A percentile compares a stretch with the other conserved stretches of the same genome.
Conservation (phyloP, 2,113 vertebrate species). For the Enhydra lutris region DNA sequence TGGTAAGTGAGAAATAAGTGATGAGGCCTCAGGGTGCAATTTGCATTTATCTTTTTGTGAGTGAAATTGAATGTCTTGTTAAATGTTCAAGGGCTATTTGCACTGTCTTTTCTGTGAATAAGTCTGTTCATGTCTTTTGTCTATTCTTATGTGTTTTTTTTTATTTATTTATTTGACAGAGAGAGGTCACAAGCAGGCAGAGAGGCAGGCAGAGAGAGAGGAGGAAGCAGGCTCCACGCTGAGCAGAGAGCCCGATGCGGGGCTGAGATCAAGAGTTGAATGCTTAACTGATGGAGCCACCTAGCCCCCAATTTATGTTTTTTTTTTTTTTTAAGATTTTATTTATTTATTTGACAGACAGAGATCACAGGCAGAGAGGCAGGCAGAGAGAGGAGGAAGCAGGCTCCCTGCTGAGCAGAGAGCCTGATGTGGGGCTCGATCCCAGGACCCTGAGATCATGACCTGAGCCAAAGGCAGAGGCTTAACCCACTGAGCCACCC, state of each 20-base stretch:
- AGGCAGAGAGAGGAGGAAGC: neutral
- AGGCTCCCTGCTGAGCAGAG: neutral
- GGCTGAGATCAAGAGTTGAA: no score
- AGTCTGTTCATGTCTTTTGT: neutral
- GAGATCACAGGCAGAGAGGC: neutral
- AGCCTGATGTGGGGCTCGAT: fast-evolving
- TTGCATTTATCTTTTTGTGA: neutral
- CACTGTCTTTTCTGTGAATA: neutral
- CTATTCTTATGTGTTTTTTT: neutral
- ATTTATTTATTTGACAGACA: neutral
- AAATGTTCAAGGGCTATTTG: neutral
- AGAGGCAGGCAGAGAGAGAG: no score
- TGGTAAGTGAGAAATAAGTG: neutral
- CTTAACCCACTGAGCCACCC: no score
- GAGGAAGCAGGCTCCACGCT: no score
- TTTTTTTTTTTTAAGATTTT: no score
- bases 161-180: no score
- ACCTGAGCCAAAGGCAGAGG: no score
- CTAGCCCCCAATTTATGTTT: no score
- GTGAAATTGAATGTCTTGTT: neutral
- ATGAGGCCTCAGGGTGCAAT: neutral
- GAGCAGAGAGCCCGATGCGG: no score
- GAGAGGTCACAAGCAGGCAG: no score
- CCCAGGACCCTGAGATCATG: neutral
- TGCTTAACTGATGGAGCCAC: no score